Percentiles rank a stretch among this genome's conserved stretches.
These are phyloP conservation scores for Sitophilus oryzae DNA, from an alignment of 1,140 invertebrate genomes.

Conservation along the genomic window DNA sequence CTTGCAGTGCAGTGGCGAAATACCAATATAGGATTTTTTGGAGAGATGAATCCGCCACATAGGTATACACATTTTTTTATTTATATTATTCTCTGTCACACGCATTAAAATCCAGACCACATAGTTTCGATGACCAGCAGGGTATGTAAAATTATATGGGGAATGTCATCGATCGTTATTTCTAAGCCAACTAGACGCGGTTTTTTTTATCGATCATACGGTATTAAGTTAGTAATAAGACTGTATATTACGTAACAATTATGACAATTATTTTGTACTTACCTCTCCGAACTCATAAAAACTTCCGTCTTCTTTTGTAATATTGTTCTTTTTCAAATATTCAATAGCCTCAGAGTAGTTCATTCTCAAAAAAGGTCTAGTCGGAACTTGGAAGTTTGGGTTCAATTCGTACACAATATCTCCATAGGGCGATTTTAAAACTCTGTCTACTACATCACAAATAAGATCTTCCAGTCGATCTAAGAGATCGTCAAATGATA, in stretches of 20 bases:
- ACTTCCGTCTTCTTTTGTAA: slow-evolving; percentile 94
- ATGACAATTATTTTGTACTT: slow-evolving; percentile 18
- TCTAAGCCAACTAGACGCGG: no score
- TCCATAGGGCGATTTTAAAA: slow-evolving; percentile 76
- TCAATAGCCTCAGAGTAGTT: slow-evolving; percentile 90
- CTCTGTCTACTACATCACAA: slow-evolving; percentile 91
- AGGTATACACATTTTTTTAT: no score
- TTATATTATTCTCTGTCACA: no score
- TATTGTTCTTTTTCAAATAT: slow-evolving; percentile 87
- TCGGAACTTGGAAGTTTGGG: slow-evolving; percentile 83
- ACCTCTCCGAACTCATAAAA: slow-evolving; percentile 98
- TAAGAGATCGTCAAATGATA: slow-evolving; percentile 88
- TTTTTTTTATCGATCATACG: no score
- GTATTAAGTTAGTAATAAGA: slow-evolving; percentile 12
- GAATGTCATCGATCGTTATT: no score
- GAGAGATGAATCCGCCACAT: no score
- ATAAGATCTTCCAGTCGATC: slow-evolving; percentile 90
- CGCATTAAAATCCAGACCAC: no score
- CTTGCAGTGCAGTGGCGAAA: no score
- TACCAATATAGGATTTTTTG: no score
- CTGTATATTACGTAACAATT: not conserved
- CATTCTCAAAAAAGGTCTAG: slow-evolving; percentile 91
- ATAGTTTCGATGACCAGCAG: no score
- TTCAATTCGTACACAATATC: slow-evolving; percentile 85
- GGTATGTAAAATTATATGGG: no score